Evolutionary conservation across 2,113 vertebrate genomes (phyloP), one percentile per base, ranked within the genome.

Genomic region (Fregata magnificens): DNA sequence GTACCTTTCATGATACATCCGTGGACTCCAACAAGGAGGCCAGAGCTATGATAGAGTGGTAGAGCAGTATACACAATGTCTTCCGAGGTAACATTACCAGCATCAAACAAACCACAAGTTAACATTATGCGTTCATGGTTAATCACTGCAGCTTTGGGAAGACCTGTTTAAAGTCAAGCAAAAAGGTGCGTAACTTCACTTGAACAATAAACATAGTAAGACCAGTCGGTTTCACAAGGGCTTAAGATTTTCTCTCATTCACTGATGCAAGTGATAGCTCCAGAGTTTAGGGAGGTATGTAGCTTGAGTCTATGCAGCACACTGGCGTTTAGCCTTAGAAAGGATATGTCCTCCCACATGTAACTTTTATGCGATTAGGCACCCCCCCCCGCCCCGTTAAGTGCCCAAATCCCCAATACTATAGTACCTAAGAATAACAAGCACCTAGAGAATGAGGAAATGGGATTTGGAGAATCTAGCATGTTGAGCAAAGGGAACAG

Each of bases 31-130:
- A 99, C 10, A 17, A 99, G 7, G 45, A 99, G 98, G 2, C 98
- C 99, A 13, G 99, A 98, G 6, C 99, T 99, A 88, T 99, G 99
- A 94, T 99, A 99, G 49, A 99, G 92, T 29, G 99, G 99, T 52
- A 99, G 96, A n/a, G 98, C 96, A 47, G 97, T 86, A 49, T 99
- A 99, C 44, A 99, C 45, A 40, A 98, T 59, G 36, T 99, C 99
- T 62, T 97, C 92, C 1, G 97, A 40, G 7, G 63, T 97, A 6
- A 99, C 40, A 2, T 96, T 94, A 13, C 93, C 97, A 11, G 91
- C 45, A 2, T 78, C 16, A 53, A 97, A 38, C 55, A 99, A 65
- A 13, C 95, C 93, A 32, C 96, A 96, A 78, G 62, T 98, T 6
- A 90, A 81, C 67, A 98, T 82, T 7, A 99, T 91, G 38, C 98